Percentiles rank a stretch among this genome's conserved stretches.
Conservation (phyloP, 2,888 invertebrate species). For the Portevinia maculata region DNA sequence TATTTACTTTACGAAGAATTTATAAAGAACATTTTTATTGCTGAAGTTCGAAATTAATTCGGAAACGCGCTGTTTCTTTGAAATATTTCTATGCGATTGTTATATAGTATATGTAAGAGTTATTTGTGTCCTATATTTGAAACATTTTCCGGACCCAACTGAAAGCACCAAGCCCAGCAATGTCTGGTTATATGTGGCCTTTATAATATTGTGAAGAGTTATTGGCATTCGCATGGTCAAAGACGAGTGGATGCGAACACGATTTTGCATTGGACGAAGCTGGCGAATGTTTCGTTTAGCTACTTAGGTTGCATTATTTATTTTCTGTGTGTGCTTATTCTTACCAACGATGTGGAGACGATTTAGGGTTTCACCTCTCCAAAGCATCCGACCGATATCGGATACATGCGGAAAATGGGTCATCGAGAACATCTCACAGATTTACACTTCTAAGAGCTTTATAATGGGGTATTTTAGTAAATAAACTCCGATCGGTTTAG, state of each 20-base stretch:
- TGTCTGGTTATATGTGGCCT: constrained; percentile 30
- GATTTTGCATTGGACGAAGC: constrained; percentile 10
- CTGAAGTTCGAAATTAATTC: too few species aligned
- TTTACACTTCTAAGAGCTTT: constrained; percentile 16
- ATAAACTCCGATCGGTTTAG: constrained; percentile 43
- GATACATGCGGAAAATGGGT: constrained; percentile 53
- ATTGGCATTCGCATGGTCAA: constrained; percentile 35
- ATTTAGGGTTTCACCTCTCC: constrained; percentile 60
- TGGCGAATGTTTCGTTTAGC: constrained; percentile 16
- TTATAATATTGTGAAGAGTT: constrained; percentile 34
- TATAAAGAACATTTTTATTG: too few species aligned
- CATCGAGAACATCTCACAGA: constrained; percentile 44
- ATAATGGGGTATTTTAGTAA: constrained; percentile 39
- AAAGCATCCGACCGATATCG: constrained; percentile 41
- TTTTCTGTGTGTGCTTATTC: constrained; percentile 46
- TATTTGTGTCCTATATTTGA: background rate
- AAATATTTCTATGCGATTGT: background rate
- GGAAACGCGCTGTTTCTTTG: too few species aligned
- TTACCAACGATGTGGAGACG: constrained; percentile 55
- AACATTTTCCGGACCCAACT: background rate
- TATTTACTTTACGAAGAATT: too few species aligned
- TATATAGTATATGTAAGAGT: background rate
- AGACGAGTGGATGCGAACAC: constrained; percentile 6
- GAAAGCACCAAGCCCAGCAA: constrained; percentile 13
- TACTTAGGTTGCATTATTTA: constrained; percentile 35